These are phyloP conservation scores for Oscheius sp. DNA, from an alignment of 2,888 invertebrate species.

Conservation along the genomic window DNA sequence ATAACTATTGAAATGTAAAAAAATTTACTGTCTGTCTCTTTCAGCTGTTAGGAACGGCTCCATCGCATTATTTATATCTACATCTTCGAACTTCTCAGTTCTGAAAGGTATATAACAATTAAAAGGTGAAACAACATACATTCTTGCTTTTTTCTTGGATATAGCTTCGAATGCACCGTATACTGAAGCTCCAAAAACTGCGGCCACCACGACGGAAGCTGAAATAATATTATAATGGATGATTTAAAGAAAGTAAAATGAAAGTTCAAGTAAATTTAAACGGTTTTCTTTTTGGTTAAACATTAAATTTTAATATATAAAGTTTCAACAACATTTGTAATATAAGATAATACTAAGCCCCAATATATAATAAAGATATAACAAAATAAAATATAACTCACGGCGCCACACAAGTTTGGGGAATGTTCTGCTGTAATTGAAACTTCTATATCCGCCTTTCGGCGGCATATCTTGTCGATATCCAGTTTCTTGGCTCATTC, in stretches of 20 bases:
- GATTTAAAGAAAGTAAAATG: background rate
- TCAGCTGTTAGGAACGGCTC: conserved; percentile 69
- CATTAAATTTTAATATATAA: too few species aligned
- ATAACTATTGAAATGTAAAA: too few species aligned
- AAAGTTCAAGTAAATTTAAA: background rate
- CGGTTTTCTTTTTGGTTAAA: too few species aligned
- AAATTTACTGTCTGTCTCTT: conserved; percentile 63
- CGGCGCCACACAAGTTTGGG: conserved; percentile 68
- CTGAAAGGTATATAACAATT: conserved; percentile 41
- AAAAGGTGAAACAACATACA: conserved; percentile 30
- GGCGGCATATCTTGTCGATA: conserved; percentile 88
- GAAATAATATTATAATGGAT: conserved; percentile 33
- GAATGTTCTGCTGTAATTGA: conserved; percentile 73
- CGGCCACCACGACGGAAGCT: conserved; percentile 55
- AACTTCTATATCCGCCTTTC: conserved; percentile 85
- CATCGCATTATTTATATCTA: conserved; percentile 64
- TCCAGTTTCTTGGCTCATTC: conserved; percentile 18
- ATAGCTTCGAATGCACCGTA: conserved; percentile 53
- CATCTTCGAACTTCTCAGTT: conserved; percentile 67
- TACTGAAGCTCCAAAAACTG: conserved; percentile 50
- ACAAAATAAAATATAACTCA: conserved; percentile 43
- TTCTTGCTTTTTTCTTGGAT: conserved; percentile 38
- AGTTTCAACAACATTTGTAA: too few species aligned
- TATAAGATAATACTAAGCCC: too few species aligned
- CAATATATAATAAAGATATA: background rate